These are phyloP conservation scores for Eulithis prunata DNA, from an alignment of 2,888 invertebrate species.

Conservation along the genomic window DNA sequence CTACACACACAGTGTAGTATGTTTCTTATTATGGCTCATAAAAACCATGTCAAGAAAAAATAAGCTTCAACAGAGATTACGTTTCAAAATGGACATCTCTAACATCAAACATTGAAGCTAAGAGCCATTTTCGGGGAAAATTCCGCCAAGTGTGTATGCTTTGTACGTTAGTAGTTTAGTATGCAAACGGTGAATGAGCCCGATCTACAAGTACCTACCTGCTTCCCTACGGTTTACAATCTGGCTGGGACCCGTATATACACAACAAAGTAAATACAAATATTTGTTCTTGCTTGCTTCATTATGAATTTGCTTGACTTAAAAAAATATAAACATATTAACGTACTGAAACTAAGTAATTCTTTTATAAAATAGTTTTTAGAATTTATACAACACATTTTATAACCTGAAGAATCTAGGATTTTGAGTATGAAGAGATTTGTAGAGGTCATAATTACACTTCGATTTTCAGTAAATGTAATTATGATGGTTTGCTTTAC, in stretches of 20 bases:
- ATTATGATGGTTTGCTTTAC: no score
- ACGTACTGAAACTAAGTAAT: no score
- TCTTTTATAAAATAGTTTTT: no score
- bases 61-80: background rate
- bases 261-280: slow-evolving; percentile 15
- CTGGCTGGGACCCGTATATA: slow-evolving; percentile 13
- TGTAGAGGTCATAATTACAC: no score
- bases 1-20: background rate
- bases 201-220: slow-evolving; percentile 15
- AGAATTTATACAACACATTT: no score
- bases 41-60: background rate
- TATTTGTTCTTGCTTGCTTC: slow-evolving; percentile 7
- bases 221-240: slow-evolving; percentile 12
- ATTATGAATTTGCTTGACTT: background rate
- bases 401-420: no score
- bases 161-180: slow-evolving; percentile 18
- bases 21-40: background rate
- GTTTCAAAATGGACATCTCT: slow-evolving; percentile 5
- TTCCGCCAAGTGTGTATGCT: slow-evolving; percentile 7
- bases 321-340: background rate
- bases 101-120: slow-evolving; percentile 3
- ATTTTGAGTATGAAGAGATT: no score
- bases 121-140: slow-evolving; percentile 11
- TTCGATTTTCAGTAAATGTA: no score
- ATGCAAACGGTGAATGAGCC: slow-evolving; percentile 21